These are phyloP conservation scores for Malthinus flaveolus DNA, from an alignment of 2,888 invertebrate genomes.

Conservation along the genomic window DNA sequence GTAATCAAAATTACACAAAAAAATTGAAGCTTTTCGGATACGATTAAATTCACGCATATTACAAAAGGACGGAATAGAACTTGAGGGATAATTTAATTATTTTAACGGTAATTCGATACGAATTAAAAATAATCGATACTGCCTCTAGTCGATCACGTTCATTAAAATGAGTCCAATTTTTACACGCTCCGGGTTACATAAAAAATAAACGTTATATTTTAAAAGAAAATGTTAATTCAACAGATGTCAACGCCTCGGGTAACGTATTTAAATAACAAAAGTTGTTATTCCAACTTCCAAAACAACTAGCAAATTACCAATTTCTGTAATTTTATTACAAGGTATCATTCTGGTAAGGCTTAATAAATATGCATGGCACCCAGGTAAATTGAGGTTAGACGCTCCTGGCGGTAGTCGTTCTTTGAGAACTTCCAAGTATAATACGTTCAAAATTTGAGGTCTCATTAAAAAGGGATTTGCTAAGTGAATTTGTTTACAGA, in stretches of 20 bases:
- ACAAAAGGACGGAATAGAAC: too few relatives aligned
- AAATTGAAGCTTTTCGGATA: too few relatives aligned
- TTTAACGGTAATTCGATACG: too few relatives aligned
- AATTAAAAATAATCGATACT: too few relatives aligned
- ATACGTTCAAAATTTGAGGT: conserved; percentile 32
- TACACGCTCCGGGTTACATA: background rate
- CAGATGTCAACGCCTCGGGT: conserved; percentile 28
- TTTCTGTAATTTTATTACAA: conserved; percentile 32
- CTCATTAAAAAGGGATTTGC: conserved; percentile 35
- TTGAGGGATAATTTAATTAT: too few relatives aligned
- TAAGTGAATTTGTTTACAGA: conserved; percentile 27
- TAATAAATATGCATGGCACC: conserved; percentile 33
- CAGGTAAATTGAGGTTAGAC: conserved; percentile 30
- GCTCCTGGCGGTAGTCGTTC: conserved; percentile 28
- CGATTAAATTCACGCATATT: too few relatives aligned
- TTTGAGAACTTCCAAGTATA: conserved; percentile 30
- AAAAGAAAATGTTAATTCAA: conserved; percentile 20
- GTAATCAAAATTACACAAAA: too few relatives aligned
- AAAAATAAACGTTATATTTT: conserved; percentile 5
- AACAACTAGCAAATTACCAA: conserved; percentile 31
- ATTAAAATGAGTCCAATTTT: background rate
- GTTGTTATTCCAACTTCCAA: conserved; percentile 24
- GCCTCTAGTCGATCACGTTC: background rate
- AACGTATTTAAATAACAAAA: conserved; percentile 27
- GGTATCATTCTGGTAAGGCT: conserved; percentile 25